These are phyloP conservation scores for Spinus pinus DNA, from an alignment of 2,797 vertebrate genomes.

Conservation along the genomic window DNA sequence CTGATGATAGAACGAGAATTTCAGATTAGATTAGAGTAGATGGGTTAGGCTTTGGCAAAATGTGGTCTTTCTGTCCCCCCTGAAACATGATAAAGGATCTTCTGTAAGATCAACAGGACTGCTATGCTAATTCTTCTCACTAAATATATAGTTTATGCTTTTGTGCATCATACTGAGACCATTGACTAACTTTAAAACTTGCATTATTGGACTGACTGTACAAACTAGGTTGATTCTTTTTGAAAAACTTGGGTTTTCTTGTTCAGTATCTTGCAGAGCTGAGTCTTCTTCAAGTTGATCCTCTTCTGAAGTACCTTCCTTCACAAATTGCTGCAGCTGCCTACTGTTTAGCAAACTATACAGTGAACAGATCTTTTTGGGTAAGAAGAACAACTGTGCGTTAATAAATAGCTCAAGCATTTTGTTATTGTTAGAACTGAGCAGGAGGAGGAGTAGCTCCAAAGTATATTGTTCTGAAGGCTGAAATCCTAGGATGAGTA, in stretches of 20 bases:
- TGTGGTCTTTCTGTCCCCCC: neutral
- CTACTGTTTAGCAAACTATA: conserved; percentile 89
- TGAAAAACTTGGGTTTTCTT: neutral
- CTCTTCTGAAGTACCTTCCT: conserved; percentile 84
- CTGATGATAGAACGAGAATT: neutral
- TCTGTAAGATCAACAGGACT: neutral
- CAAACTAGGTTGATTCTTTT: neutral
- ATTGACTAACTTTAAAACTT: rapidly evolving
- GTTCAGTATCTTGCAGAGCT: conserved; percentile 89
- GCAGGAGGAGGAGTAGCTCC: neutral
- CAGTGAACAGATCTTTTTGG: conserved; percentile 84
- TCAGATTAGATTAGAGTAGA: neutral
- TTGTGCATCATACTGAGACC: neutral
- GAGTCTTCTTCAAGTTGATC: conserved; percentile 87
- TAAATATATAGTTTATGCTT: neutral
- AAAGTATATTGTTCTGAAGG: neutral
- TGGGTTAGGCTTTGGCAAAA: neutral
- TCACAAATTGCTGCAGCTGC: conserved; percentile 89
- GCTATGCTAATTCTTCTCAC: neutral
- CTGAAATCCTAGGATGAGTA: neutral
- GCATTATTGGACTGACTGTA: neutral
- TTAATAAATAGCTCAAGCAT: neutral
- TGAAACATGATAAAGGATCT: neutral
- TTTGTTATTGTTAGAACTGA: neutral
- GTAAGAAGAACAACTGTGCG: conserved; percentile 70